Conservation (phyloP, 2,888 invertebrate genomes). For the Gisinianus flammeolus region DNA sequence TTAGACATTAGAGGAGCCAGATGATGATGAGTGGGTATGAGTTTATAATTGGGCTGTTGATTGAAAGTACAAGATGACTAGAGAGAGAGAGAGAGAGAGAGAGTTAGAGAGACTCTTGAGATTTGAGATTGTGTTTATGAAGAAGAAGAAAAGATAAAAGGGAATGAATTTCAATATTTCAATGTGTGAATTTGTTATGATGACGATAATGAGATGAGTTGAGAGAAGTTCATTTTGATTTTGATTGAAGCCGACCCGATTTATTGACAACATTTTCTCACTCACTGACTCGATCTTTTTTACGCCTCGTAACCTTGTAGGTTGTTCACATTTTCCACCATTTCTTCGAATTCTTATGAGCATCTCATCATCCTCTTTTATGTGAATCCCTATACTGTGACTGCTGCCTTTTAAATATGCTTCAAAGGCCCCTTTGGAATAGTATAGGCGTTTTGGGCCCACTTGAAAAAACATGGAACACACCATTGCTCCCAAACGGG, state of each 20-base stretch:
- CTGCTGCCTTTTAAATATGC: neutral
- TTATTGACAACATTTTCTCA: constrained; percentile 22
- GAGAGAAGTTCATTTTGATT: neutral
- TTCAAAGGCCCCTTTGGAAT: neutral
- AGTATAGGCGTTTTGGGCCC: neutral
- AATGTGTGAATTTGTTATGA: too few relatives aligned
- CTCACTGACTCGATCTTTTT: constrained; percentile 19
- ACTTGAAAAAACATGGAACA: too few relatives aligned
- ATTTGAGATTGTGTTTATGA: too few relatives aligned
- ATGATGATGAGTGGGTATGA: too few relatives aligned
- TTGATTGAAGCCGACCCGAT: constrained; percentile 33
- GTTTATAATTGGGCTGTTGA: too few relatives aligned
- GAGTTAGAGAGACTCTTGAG: too few relatives aligned
- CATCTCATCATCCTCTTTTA: neutral
- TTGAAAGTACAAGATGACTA: too few relatives aligned
- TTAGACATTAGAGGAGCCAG: too few relatives aligned
- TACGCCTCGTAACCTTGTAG: constrained; percentile 34
- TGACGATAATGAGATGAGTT: neutral
- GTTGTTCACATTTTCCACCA: neutral
- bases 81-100: too few relatives aligned
- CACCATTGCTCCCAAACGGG: too few relatives aligned
- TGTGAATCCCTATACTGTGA: neutral
- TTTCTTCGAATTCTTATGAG: neutral
- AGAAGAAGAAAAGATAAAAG: too few relatives aligned
- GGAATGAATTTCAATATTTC: too few relatives aligned